Conservation (phyloP, 2,888 invertebrate genomes). For the Physocephala rufipes region DNA sequence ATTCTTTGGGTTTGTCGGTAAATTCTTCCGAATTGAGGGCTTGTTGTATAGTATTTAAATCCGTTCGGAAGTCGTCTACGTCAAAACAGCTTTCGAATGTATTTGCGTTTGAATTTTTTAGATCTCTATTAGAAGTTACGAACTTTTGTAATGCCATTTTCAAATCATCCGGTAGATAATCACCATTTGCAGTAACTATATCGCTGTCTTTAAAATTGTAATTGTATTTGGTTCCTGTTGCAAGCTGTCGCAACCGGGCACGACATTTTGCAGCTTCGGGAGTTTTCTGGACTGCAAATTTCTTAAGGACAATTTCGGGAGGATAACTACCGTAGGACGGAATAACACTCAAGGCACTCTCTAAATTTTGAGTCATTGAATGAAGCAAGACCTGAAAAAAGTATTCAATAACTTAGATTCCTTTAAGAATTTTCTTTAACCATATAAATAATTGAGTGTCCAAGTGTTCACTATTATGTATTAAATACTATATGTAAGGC, state of each 20-base stretch:
- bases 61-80: slow-evolving; percentile 36
- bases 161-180: slow-evolving; percentile 38
- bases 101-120: background rate
- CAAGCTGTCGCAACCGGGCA: slow-evolving; percentile 39
- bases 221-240: slow-evolving; percentile 18
- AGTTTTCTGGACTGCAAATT: slow-evolving; percentile 52
- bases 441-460: too few species aligned
- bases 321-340: slow-evolving; percentile 56
- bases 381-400: slow-evolving; percentile 49
- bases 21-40: slow-evolving; percentile 31
- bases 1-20: slow-evolving; percentile 38
- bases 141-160: slow-evolving; percentile 38
- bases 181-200: slow-evolving; percentile 39
- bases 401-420: background rate
- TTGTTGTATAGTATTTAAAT: slow-evolving; percentile 36
- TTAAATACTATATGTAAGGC: background rate
- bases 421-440: too few species aligned
- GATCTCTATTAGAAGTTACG: slow-evolving; percentile 14
- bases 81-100: background rate
- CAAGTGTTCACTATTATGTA: background rate
- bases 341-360: slow-evolving; percentile 51
- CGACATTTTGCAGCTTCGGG: slow-evolving; percentile 50
- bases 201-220: slow-evolving; percentile 40
- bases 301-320: slow-evolving; percentile 49
- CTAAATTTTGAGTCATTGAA: slow-evolving; percentile 48